Percentiles rank a stretch among this genome's conserved stretches.
Conservation (phyloP, 2,113 vertebrate species). For the Pedetes capensis region DNA sequence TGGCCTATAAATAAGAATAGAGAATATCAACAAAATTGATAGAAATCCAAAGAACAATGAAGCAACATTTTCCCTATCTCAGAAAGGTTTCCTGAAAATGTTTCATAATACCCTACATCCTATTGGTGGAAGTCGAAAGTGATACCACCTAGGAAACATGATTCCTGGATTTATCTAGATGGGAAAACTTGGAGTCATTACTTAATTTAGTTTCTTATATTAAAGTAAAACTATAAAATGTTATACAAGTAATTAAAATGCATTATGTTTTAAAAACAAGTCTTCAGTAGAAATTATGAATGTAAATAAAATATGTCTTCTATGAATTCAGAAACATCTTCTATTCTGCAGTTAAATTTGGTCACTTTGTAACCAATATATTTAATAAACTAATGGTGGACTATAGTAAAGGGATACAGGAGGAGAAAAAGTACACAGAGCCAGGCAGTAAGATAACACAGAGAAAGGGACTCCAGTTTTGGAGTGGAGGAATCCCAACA, state of each 20-base stretch:
- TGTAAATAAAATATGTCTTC: background rate
- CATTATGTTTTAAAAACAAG: background rate
- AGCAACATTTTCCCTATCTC: background rate
- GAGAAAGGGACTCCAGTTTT: background rate
- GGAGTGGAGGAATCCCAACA: background rate
- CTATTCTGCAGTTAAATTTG: background rate
- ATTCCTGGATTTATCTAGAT: background rate
- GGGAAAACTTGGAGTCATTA: background rate
- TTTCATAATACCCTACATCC: background rate
- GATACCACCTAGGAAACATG: background rate
- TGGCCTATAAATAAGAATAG: background rate
- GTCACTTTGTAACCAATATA: background rate
- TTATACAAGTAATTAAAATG: background rate
- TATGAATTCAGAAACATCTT: background rate
- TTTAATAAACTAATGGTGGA: background rate
- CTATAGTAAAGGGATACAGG: background rate
- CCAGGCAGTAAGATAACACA: background rate
- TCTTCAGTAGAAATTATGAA: background rate
- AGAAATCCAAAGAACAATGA: constrained; percentile 3
- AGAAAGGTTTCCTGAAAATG: constrained; percentile 22
- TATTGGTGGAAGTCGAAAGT: background rate
- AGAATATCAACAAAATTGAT: background rate
- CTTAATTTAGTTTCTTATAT: background rate
- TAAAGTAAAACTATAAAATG: constrained; percentile 15
- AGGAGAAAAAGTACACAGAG: background rate